Evolutionary conservation across 2,797 vertebrate genomes (phyloP), one percentile per base, ranked within the genome.

Genomic region (Hypotaenidia okinawae): DNA sequence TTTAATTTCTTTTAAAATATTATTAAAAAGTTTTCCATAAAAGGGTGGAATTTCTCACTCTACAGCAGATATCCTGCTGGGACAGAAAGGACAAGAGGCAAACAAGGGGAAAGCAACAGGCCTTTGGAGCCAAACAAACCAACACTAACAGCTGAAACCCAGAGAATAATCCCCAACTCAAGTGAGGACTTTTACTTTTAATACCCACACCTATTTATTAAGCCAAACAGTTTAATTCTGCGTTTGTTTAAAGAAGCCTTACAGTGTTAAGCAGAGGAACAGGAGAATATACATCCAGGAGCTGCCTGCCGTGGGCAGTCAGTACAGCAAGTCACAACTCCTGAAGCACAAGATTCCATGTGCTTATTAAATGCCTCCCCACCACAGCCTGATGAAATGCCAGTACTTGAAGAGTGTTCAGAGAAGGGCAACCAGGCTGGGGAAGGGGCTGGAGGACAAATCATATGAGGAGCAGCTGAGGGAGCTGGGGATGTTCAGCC

Each of bases 41-140:
- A 79, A 80, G n/a, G 62, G 24, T 43, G 21, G 61, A 32, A 75
- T 54, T 89, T 95, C 84, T 93, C 76, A 81, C 72, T 93, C 64
- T 59, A 52, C 67, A 87, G 58, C 4, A 80, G 79, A 61, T 61
- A 89, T 23, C 87, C 77, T 82, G 67, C 84, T 94, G 90, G 47
- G 92, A 72, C 57, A 90, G 68, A 93, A 97, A 96, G 22, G 96
- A 68, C 58, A 91, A 90, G 66, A 88, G 28, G 58, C 64, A 76
- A 93, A 87, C 22, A 62, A 92, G 52, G 92, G 58, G 82, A 94
- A 94, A 93, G 70, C 67, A 93, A 84, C 16, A 70, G 37, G 49
- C 37, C 68, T 90, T 81, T 66, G 54, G 57, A 91, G 70, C 61
- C 77, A 87, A 90, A 76, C 21, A 30, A 45, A 77, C 73, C 2